Evolutionary conservation across 1,140 invertebrate species (phyloP).

Genomic region (Micrasema longulum): DNA sequence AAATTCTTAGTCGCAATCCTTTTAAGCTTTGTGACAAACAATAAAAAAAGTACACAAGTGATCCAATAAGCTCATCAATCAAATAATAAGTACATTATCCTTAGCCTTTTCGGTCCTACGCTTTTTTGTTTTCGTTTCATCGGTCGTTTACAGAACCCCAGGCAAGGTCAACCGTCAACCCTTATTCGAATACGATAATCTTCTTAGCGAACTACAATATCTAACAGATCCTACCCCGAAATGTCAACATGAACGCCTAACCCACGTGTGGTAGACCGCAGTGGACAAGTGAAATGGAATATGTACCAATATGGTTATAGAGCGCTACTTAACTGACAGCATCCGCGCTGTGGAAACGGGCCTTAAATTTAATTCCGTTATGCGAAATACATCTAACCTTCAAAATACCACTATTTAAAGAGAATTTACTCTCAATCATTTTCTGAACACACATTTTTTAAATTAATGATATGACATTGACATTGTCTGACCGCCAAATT

Average conservation of each 20-base stretch:
- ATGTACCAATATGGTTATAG: slow-evolving; percentile 19
- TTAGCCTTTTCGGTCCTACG: not conserved
- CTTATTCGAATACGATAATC: slow-evolving; percentile 49
- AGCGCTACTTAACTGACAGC: not conserved
- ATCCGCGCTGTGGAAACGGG: not conserved
- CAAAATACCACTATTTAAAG: no score
- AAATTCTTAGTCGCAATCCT: no score
- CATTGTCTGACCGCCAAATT: no score
- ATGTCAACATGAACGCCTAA: slow-evolving; percentile 51
- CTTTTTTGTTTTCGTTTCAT: slow-evolving; percentile 14
- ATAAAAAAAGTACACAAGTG: no score
- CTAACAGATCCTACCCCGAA: slow-evolving; percentile 38
- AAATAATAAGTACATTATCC: not conserved
- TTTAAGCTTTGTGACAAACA: no score
- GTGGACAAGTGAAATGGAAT: slow-evolving; percentile 49
- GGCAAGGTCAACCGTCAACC: slow-evolving; percentile 40
- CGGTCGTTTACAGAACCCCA: slow-evolving; percentile 17
- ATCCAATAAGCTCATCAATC: slow-evolving; percentile 4
- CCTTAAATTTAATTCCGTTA: no score
- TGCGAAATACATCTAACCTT: no score
- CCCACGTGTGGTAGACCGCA: slow-evolving; percentile 47
- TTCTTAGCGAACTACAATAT: slow-evolving; percentile 42
- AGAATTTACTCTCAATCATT: no score
- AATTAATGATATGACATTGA: no score
- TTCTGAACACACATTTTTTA: no score